Conservation (phyloP, 2,113 vertebrate species). For the Oenanthe melanoleuca region DNA sequence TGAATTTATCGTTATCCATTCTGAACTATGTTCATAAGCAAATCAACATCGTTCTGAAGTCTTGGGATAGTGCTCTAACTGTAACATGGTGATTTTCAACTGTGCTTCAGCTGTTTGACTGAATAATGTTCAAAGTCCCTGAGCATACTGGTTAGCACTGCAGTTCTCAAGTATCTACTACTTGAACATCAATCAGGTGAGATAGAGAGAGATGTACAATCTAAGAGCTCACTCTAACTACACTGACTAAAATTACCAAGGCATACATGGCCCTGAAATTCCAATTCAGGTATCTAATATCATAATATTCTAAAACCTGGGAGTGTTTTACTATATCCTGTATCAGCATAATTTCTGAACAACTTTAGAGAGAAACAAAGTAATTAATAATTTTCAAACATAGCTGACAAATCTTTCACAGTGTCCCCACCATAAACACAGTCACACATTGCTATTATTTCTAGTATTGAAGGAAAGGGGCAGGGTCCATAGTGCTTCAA, state of each 20-base stretch:
- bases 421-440: not conserved
- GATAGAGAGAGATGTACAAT: rapidly evolving
- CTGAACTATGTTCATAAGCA: not conserved
- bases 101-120: not conserved
- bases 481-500: not conserved
- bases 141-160: not conserved
- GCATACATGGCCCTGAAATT: not conserved
- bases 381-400: not conserved
- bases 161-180: not conserved
- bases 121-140: not conserved
- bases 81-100: not conserved
- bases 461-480: not conserved
- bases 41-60: not conserved
- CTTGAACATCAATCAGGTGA: not conserved
- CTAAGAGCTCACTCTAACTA: not conserved
- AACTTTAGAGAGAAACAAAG: not conserved
- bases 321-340: not conserved
- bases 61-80: not conserved
- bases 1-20: not conserved
- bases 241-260: not conserved
- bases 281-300: not conserved
- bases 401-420: not conserved
- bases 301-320: not conserved
- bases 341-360: not conserved
- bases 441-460: not conserved